phyloP scores from a whole-genome alignment of 2,888 invertebrate species.

The Caenorhabditis sp. region DNA sequence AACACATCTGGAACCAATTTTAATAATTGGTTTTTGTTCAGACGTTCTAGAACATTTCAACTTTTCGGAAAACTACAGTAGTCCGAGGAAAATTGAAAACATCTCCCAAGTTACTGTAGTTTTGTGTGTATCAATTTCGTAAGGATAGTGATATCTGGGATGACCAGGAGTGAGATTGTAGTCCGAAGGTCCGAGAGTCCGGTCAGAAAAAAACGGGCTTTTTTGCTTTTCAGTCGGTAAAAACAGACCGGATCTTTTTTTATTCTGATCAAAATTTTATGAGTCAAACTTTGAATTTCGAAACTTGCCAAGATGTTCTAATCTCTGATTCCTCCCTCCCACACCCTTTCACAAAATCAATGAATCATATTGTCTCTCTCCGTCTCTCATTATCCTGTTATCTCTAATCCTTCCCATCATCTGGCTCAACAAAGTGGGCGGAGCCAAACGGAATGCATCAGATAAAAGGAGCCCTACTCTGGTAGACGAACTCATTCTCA shows the following conservation, averaged over 20 bases:
- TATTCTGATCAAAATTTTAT: too few species aligned
- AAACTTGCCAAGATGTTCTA: background rate
- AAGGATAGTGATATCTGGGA: too few species aligned
- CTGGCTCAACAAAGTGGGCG: slow-evolving; percentile 21
- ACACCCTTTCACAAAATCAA: background rate
- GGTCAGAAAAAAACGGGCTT: too few species aligned
- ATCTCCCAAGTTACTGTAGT: too few species aligned
- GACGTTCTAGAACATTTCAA: background rate
- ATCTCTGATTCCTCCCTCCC: background rate
- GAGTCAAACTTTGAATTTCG: background rate
- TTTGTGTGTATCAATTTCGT: too few species aligned
- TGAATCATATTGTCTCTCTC: background rate
- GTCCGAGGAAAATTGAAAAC: too few species aligned
- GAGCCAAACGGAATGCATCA: slow-evolving; percentile 16
- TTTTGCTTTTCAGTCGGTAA: too few species aligned
- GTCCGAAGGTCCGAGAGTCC: too few species aligned
- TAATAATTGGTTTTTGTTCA: background rate
- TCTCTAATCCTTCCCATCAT: background rate
- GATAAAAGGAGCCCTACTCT: slow-evolving; percentile 23
- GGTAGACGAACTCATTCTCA: background rate
- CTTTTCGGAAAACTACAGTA: too few species aligned
- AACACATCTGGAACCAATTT: background rate
- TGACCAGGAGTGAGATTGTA: too few species aligned
- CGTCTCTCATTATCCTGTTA: background rate
- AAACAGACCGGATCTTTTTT: too few species aligned